These are phyloP conservation scores for Monopterus albus DNA, from an alignment of 2,113 vertebrate species.

Conservation along the genomic window DNA sequence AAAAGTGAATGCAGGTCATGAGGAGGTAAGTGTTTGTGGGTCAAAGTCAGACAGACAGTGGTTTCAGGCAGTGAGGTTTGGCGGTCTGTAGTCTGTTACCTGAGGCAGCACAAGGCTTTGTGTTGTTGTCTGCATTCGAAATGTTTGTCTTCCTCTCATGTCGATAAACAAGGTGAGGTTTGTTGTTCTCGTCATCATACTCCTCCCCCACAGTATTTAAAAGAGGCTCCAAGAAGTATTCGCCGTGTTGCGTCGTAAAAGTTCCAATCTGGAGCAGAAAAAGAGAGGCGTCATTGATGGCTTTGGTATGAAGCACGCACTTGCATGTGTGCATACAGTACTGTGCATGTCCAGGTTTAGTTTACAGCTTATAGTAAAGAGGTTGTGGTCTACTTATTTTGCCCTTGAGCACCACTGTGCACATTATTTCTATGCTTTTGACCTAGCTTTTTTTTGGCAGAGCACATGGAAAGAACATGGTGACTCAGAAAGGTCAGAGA, in stretches of 20 bases:
- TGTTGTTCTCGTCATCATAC: conserved; percentile 91
- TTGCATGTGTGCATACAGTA: conserved; percentile 8
- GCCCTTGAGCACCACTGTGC: conserved; percentile 31
- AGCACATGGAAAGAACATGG: conserved; percentile 44
- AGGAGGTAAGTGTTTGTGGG: conserved; percentile 45
- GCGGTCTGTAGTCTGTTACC: conserved; percentile 83
- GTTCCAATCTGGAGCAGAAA: conserved; percentile 71
- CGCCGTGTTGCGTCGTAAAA: conserved; percentile 89
- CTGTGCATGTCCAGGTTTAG: not conserved
- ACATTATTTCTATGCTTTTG: conserved; percentile 39
- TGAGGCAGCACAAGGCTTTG: conserved; percentile 86
- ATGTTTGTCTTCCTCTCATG: conserved; percentile 79
- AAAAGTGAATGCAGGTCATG: conserved; percentile 54
- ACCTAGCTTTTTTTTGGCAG: conserved; percentile 34
- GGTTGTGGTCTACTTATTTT: conserved; percentile 21
- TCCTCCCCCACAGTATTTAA: conserved; percentile 85
- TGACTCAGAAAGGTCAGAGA: conserved; percentile 44
- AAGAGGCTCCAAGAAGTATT: conserved; percentile 96
- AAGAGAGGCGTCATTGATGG: conserved; percentile 22
- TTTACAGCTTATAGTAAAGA: conserved; percentile 14
- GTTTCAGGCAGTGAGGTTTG: conserved; percentile 52
- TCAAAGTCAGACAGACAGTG: conserved; percentile 64
- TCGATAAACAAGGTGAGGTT: conserved; percentile 94
- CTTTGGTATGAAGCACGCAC: conserved; percentile 23
- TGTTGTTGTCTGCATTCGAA: conserved; percentile 50